These are phyloP conservation scores for Meteorus sp. DNA, from an alignment of 1,140 invertebrate species.

Conservation along the genomic window DNA sequence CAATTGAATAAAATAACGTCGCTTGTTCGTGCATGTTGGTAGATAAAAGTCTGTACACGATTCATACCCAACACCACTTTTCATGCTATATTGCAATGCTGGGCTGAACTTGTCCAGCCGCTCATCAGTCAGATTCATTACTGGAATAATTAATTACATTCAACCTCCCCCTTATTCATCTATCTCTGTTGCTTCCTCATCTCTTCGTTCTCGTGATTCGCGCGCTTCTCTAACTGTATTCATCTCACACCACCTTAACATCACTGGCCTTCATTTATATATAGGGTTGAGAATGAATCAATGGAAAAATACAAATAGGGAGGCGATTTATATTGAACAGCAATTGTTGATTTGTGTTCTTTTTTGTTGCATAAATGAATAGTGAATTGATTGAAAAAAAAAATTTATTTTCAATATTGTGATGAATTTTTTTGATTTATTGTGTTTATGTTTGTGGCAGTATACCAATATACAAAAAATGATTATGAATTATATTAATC, in stretches of 20 bases:
- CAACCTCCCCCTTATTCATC: slow-evolving; percentile 42
- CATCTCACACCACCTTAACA: slow-evolving; percentile 24
- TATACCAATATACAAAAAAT: too few relatives aligned
- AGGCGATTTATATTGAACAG: slow-evolving; percentile 25
- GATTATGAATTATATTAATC: too few relatives aligned
- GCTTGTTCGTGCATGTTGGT: slow-evolving; percentile 5
- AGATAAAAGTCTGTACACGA: slow-evolving; percentile 27
- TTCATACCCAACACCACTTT: slow-evolving; percentile 51
- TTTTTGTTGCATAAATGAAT: too few relatives aligned
- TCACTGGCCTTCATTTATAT: too few relatives aligned
- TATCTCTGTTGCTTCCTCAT: slow-evolving; percentile 39
- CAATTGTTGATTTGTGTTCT: too few relatives aligned
- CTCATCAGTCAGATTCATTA: slow-evolving; percentile 63
- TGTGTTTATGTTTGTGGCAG: too few relatives aligned
- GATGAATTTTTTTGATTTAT: too few relatives aligned
- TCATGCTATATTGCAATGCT: slow-evolving; percentile 52
- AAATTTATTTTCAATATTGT: too few relatives aligned
- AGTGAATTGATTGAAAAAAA: too few relatives aligned
- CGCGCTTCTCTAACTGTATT: slow-evolving; percentile 14
- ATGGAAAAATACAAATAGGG: slow-evolving; percentile 53
- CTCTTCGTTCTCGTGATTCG: slow-evolving; percentile 26
- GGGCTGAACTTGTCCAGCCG: slow-evolving; percentile 59
- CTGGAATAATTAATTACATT: slow-evolving; percentile 63
- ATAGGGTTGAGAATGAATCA: slow-evolving; percentile 51
- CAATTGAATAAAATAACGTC: too few relatives aligned